Percentiles rank a stretch among this genome's conserved stretches.
phyloP scores from a whole-genome alignment of 2,888 invertebrate species.

The Sinhomidia bicolor region DNA sequence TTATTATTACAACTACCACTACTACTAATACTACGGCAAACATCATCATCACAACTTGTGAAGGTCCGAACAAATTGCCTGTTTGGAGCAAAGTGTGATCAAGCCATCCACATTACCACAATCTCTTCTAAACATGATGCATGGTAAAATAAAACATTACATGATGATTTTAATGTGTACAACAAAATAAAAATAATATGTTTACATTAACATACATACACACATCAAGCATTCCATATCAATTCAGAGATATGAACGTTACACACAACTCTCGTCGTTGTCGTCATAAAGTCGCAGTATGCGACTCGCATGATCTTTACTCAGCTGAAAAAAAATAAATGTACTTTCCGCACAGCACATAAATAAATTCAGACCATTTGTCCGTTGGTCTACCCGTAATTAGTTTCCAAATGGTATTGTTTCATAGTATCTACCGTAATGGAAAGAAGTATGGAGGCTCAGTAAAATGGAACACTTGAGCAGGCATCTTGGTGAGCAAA shows the following conservation, averaged over 20 bases:
- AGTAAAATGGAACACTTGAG: no score
- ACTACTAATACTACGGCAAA: neutral
- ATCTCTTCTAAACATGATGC: slow-evolving; percentile 16
- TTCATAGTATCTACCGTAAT: no score
- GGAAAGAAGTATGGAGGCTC: no score
- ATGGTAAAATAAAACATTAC: slow-evolving; percentile 8
- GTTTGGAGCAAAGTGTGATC: neutral
- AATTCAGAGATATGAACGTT: neutral
- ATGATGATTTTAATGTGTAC: neutral
- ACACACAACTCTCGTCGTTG: no score
- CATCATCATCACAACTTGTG: neutral
- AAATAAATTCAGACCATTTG: no score
- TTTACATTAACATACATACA: slow-evolving; percentile 16
- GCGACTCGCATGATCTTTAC: no score
- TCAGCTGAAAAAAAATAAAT: no score
- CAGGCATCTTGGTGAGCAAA: no score
- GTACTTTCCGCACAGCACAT: no score
- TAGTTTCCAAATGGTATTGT: no score
- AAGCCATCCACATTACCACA: neutral
- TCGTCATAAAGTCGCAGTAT: no score
- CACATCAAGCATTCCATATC: neutral
- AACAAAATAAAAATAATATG: neutral
- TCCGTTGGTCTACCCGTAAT: no score
- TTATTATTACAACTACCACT: neutral
- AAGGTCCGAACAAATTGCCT: slow-evolving; percentile 15